Percentiles rank a stretch among this genome's conserved stretches.
Evolutionary conservation across 2,797 vertebrate species (phyloP).

Genomic region (Sebastes elongatus): DNA sequence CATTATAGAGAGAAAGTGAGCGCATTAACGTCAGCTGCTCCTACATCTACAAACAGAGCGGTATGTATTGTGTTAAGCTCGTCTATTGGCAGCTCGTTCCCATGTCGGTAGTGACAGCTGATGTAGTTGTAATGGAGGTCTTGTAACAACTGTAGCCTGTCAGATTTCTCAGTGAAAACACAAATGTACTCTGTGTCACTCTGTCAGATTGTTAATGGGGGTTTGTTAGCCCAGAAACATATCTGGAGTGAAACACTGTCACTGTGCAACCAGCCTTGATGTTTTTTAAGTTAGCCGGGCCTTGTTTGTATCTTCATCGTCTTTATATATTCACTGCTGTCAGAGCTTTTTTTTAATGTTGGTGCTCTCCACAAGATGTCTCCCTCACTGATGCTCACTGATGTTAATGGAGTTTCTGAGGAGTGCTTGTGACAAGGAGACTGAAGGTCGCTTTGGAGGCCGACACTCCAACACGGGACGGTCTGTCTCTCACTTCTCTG

Average conservation of each 20-base stretch:
- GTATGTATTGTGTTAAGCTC: constrained; percentile 1
- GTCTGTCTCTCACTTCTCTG: constrained; percentile 25
- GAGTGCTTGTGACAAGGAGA: constrained; percentile 73
- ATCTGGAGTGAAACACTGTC: constrained; percentile 42
- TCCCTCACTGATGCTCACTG: constrained; percentile 63
- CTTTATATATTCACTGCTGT: constrained; percentile 52
- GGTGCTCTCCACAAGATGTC: constrained; percentile 68
- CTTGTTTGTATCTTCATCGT: constrained; percentile 39
- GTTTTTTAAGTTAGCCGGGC: constrained; percentile 31
- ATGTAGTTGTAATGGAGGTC: constrained; percentile 76
- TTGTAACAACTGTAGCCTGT: constrained; percentile 73
- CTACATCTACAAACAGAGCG: constrained; percentile 1
- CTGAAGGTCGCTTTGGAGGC: constrained; percentile 67
- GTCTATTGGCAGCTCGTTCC: constrained; percentile 34
- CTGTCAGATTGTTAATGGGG: constrained; percentile 71
- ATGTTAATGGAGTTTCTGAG: constrained; percentile 66
- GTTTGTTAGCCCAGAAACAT: constrained; percentile 65
- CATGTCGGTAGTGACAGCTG: constrained; percentile 53
- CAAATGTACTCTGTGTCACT: constrained; percentile 75
- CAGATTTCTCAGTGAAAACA: constrained; percentile 73
- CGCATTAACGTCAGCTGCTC: neutral
- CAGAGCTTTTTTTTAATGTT: constrained; percentile 41
- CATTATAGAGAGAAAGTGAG: neutral
- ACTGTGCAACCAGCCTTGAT: constrained; percentile 55
- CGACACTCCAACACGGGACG: constrained; percentile 34